phyloP scores from a whole-genome alignment of 2,888 invertebrate species.

The Drosophila colorata region DNA sequence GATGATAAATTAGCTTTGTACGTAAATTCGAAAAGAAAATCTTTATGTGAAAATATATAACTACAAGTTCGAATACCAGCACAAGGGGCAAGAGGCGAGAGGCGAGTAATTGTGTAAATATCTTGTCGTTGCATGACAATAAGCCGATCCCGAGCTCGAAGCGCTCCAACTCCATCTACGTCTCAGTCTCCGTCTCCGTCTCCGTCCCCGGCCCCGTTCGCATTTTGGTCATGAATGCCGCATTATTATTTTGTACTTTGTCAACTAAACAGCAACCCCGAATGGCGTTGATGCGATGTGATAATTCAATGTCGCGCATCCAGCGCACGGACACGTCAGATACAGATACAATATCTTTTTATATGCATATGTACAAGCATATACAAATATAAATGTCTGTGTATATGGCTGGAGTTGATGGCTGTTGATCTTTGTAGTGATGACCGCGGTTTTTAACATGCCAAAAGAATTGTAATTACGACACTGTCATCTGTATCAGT shows the following conservation, averaged over 20 bases:
- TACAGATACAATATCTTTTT: slow-evolving; percentile 72
- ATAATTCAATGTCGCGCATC: slow-evolving; percentile 77
- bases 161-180: slow-evolving; percentile 13
- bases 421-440: slow-evolving; percentile 69
- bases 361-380: slow-evolving; percentile 36
- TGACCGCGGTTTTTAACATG: slow-evolving; percentile 75
- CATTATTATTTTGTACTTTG: slow-evolving; percentile 79
- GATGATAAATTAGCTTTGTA: slow-evolving; percentile 77
- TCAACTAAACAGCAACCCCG: slow-evolving; percentile 60
- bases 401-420: slow-evolving; percentile 29
- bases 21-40: slow-evolving; percentile 77
- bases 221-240: slow-evolving; percentile 63
- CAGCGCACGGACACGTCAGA: slow-evolving; percentile 59
- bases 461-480: slow-evolving; percentile 80
- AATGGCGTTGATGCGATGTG: slow-evolving; percentile 61
- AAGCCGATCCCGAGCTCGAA: slow-evolving; percentile 39
- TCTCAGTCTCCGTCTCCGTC: slow-evolving; percentile 5
- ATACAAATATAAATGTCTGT: not conserved
- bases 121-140: slow-evolving; percentile 77
- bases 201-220: slow-evolving; percentile 3
- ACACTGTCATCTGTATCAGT: slow-evolving; percentile 59
- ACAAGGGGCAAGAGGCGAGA: not conserved
- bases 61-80: not conserved
- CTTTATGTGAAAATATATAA: slow-evolving; percentile 67
- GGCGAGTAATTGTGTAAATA: slow-evolving; percentile 72